Percentiles rank a stretch among this genome's conserved stretches.
Evolutionary conservation across 2,113 vertebrate species (phyloP).

Genomic region (Laticauda laticaudata): DNA sequence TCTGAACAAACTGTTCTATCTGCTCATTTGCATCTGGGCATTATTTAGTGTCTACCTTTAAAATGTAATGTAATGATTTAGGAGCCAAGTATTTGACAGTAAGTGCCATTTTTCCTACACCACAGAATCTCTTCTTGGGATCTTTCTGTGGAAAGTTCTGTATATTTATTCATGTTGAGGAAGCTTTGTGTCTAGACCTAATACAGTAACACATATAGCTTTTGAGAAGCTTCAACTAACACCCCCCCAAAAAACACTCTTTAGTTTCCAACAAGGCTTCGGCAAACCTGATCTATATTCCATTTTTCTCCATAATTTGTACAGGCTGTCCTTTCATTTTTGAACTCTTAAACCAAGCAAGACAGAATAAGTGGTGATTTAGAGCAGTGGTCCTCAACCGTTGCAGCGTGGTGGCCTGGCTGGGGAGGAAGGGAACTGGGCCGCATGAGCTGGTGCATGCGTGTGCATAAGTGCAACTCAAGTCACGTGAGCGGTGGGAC

Average conservation of each 20-base stretch:
- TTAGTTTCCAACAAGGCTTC: not conserved
- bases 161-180: not conserved
- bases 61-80: not conserved
- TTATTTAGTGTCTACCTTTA: not conserved
- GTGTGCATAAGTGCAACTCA: too few species aligned
- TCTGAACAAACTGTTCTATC: not conserved
- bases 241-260: not conserved
- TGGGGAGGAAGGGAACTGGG: too few species aligned
- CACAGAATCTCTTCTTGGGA: not conserved
- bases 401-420: too few species aligned
- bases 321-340: not conserved
- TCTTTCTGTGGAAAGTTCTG: not conserved
- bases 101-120: not conserved
- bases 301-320: not conserved
- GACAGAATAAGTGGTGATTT: not conserved
- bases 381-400: not conserved
- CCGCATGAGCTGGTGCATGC: too few species aligned
- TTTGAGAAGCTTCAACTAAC: not conserved
- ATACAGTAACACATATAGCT: not conserved
- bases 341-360: not conserved
- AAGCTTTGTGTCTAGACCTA: not conserved
- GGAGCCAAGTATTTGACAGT: not conserved
- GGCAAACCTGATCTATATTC: not conserved
- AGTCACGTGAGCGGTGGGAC: too few species aligned
- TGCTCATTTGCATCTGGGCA: not conserved